These are phyloP conservation scores for Phrynocephalus vlangalii DNA, from an alignment of 2,797 vertebrate species.

Conservation along the genomic window DNA sequence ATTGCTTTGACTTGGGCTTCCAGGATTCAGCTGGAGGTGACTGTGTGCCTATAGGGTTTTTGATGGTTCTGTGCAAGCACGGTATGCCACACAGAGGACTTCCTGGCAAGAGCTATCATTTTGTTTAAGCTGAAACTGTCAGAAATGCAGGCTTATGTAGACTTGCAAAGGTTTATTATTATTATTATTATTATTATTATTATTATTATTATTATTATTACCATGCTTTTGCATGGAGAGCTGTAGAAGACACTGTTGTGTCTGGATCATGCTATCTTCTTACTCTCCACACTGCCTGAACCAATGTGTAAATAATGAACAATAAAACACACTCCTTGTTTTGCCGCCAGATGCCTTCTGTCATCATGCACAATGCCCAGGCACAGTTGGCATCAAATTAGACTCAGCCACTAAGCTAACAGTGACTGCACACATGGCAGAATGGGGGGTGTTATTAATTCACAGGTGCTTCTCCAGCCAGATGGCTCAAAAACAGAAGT, in stretches of 20 bases:
- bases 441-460: constrained; percentile 9
- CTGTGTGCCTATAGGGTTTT: too few relatives aligned
- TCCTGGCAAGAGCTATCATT: too few relatives aligned
- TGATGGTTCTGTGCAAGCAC: too few relatives aligned
- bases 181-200: too few relatives aligned
- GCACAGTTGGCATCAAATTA: constrained; percentile 50
- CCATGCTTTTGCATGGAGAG: too few relatives aligned
- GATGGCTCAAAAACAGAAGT: constrained; percentile 17
- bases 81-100: too few relatives aligned
- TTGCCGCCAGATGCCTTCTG: constrained; percentile 2
- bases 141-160: too few relatives aligned
- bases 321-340: not conserved
- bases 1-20: too few relatives aligned
- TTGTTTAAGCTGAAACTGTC: too few relatives aligned
- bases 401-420: constrained; percentile 28
- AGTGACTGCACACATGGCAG: constrained; percentile 17
- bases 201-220: too few relatives aligned
- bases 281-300: not conserved
- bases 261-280: not conserved
- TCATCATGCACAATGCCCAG: not conserved
- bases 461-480: constrained; percentile 5
- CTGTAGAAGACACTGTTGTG: not conserved
- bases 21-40: too few relatives aligned
- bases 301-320: not conserved
- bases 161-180: too few relatives aligned